Evolutionary conservation across 2,113 vertebrate species (phyloP), one percentile per base, ranked within the genome.

Genomic region (Epinephelus cyanopodus): DNA sequence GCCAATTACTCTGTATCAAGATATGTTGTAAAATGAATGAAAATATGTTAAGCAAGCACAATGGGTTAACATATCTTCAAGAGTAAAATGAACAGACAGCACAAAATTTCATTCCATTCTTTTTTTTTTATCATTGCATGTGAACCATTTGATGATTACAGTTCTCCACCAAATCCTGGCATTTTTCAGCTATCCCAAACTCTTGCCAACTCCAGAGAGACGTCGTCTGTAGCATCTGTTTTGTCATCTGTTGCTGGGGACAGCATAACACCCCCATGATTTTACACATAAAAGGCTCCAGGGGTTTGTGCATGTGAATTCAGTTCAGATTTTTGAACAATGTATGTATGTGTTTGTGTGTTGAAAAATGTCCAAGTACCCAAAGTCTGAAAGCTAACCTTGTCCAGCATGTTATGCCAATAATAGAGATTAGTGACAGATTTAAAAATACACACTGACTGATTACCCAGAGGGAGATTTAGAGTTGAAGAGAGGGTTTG

Each of bases 391-490:
- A 88, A 68, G 47, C 64, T 79, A 83, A 92, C 86, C 83, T 87
- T 87, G 76, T 74, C 71, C 72, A 74, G 81, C 63, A 70, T 79
- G 77, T 79, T 78, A 77, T 88, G 89, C 88, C 88, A 92, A 93
- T 93, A 90, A 90, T 78, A 77, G 48, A 87, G 86, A 87, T 93
- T 93, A 89, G 76, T 77, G 83, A 77, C 83, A 87, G 83, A 92
- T 92, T 93, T 87, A 86, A 88, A 93, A 91, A 77, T 72, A 84
- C 48, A 79, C 79, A 80, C 69, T 74, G 78, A 73, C 85, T 92
- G 90, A 94, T 87, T 90, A 88, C 83, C 81, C 86, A 60, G 80
- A 88, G 81, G 83, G 77, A 83, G 90, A 90, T 90, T 93, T 87
- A 85, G 77, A 83, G 67, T 87, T 77, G 19, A 48, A 67, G 53